These are phyloP conservation scores for Medauroidea extradentata DNA, from an alignment of 1,140 invertebrate species.

Conservation along the genomic window DNA sequence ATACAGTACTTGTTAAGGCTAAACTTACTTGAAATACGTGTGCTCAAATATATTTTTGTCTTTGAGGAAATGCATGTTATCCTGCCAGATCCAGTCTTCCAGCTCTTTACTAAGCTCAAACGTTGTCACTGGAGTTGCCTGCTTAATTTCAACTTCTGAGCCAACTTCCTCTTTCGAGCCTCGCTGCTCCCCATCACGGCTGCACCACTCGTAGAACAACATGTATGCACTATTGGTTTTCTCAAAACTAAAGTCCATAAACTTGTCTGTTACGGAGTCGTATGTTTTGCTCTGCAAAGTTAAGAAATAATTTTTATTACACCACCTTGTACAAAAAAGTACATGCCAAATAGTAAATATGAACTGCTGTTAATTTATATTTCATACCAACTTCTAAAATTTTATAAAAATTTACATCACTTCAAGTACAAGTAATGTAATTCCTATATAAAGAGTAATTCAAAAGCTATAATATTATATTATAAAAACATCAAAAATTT, in stretches of 20 bases:
- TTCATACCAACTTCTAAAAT: too few species aligned
- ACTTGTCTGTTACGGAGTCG: constrained; percentile 92
- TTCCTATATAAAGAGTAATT: too few species aligned
- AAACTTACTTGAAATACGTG: constrained; percentile 84
- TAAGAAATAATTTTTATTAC: too few species aligned
- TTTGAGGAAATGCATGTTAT: constrained; percentile 91
- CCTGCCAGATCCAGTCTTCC: constrained; percentile 91
- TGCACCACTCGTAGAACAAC: constrained; percentile 86
- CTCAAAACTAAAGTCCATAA: constrained; percentile 96
- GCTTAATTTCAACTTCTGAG: not conserved
- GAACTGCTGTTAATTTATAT: too few species aligned
- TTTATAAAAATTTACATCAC: too few species aligned
- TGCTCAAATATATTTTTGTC: constrained; percentile 96
- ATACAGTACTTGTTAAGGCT: too few species aligned
- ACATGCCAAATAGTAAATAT: too few species aligned
- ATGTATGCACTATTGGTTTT: constrained; percentile 98
- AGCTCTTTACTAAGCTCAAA: constrained; percentile 70
- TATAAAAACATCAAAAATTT: too few species aligned
- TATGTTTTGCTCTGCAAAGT: constrained; percentile 85
- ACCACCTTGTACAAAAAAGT: too few species aligned
- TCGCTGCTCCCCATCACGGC: constrained; percentile 15
- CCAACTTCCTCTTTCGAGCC: constrained; percentile 15
- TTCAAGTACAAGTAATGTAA: too few species aligned
- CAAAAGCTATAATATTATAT: too few species aligned
- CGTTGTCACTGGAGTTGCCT: constrained; percentile 17